Conservation (phyloP, 2,797 vertebrate genomes). For the Danionella dracula region DNA sequence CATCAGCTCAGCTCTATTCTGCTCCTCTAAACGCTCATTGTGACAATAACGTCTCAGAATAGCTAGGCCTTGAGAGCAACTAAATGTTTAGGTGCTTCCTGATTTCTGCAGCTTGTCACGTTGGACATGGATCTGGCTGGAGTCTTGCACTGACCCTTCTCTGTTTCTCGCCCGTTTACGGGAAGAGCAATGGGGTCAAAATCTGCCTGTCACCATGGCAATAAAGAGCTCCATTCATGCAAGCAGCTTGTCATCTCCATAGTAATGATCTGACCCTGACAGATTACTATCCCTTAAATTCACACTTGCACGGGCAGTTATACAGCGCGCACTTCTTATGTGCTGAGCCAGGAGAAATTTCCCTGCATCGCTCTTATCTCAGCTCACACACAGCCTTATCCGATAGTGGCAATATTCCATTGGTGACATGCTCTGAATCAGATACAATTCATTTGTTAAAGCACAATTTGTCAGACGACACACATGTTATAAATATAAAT, state of each 20-base stretch:
- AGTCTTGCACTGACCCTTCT: neutral
- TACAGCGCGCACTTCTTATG: slow-evolving; percentile 1
- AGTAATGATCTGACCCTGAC: slow-evolving; percentile 31
- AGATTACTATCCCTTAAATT: slow-evolving; percentile 12
- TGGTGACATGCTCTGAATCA: slow-evolving; percentile 3
- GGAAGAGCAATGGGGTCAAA: slow-evolving; percentile 24
- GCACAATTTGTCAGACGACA: neutral
- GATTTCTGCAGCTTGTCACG: neutral
- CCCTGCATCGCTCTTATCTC: slow-evolving; percentile 9
- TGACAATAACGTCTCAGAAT: neutral
- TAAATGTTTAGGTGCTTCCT: neutral
- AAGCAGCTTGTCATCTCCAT: slow-evolving; percentile 35
- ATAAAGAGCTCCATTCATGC: slow-evolving; percentile 27
- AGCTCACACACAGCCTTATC: neutral
- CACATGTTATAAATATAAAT: neutral
- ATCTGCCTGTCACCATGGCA: slow-evolving; percentile 20
- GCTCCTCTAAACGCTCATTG: neutral
- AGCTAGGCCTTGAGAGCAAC: neutral
- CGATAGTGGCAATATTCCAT: slow-evolving; percentile 14
- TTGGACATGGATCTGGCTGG: neutral
- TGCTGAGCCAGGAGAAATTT: neutral
- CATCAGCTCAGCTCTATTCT: slow-evolving; percentile 12
- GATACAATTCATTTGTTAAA: slow-evolving; percentile 11
- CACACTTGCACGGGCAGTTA: slow-evolving; percentile 13
- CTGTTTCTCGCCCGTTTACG: neutral